Base-by-base conservation (phyloP, 2,113 vertebrate species). In the Naja naja region DNA sequence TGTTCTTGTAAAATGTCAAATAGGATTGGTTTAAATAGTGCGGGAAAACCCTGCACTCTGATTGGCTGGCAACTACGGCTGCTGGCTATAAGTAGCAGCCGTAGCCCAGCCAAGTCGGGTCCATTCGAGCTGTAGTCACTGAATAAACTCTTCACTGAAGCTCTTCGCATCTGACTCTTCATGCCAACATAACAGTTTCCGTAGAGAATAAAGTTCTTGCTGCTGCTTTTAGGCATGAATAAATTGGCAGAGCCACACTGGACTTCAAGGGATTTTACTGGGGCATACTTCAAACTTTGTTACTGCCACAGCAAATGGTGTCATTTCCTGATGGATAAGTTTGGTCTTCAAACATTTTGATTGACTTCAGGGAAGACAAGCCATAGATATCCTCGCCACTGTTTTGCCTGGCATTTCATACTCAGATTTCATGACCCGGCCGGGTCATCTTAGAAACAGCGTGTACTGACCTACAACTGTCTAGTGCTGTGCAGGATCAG, bases 401-500 rank as follows among this genome's bases (percentile, higher is more conserved):
- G 16, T 45, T 90, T 43, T 55, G 12, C 39, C 53, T 4, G 20
- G 74, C 10, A 0, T 3, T 9, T 74, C 86, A 54, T 92, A 22
- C 89, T 89, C 7, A 43, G 58, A 20, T 53, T 85, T 89, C 49
- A 49, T 56, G 18, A 53, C 56, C 64, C 85, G 4, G 14, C 64
- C 85, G 4, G 14, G 27, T 10, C 0, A 11, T 1, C 5, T 55
- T 30, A 7, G 81, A 89, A 64, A 90, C 16, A 85, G 53, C 4
- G 18, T 30, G 5, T 12, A 0, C 4, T 88, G 53, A 91, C 30
- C 11, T 94, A 92, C 92, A 93, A 60, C 81, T 27, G 85, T 88
- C 88, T 92, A 1, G 1, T 69, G 1, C 52, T 49, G 81, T 85
- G 91, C 86, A 92, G 90, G 39, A 95, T 94, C 39, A 27, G 87